phyloP scores from a whole-genome alignment of 1,140 invertebrate species.

The Bombus sibiricus region DNA sequence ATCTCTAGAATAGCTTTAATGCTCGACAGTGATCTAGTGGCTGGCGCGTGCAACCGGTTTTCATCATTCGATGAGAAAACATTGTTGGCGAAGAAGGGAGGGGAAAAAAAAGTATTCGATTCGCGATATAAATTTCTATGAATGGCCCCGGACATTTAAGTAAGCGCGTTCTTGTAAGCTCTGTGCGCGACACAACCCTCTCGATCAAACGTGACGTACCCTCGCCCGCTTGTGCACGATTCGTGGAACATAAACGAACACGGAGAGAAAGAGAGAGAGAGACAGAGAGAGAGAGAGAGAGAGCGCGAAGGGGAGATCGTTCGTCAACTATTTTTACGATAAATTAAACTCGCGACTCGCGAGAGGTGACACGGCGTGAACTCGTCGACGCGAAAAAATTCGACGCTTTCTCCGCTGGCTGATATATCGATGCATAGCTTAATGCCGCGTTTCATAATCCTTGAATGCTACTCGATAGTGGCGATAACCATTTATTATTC shows the following conservation, averaged over 20 bases:
- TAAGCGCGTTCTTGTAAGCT: too few species aligned
- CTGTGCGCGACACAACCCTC: slow-evolving; percentile 3
- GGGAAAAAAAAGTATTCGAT: background rate
- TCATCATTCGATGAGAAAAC: slow-evolving; percentile 22
- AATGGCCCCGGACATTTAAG: background rate
- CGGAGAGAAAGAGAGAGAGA: background rate
- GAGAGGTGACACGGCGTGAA: background rate
- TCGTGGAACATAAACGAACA: background rate
- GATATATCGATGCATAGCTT: slow-evolving; percentile 29
- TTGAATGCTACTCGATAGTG: slow-evolving; percentile 46
- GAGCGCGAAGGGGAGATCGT: background rate
- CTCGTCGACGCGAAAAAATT: slow-evolving; percentile 15
- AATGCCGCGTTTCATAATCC: slow-evolving; percentile 48
- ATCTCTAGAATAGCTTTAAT: slow-evolving; percentile 37
- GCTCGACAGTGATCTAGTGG: slow-evolving; percentile 36
- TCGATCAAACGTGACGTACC: background rate
- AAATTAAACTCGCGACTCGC: slow-evolving; percentile 1
- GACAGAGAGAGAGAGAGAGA: too few species aligned
- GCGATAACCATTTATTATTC: slow-evolving; percentile 57
- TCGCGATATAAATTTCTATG: slow-evolving; percentile 28
- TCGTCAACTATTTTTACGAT: slow-evolving; percentile 1
- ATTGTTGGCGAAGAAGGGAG: background rate
- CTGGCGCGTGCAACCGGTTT: slow-evolving; percentile 36
- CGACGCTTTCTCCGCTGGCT: slow-evolving; percentile 5
- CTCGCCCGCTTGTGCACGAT: background rate